Percentiles rank a stretch among this genome's conserved stretches.
phyloP scores from a whole-genome alignment of 2,113 vertebrate genomes.

The Eptatretus burgeri region DNA sequence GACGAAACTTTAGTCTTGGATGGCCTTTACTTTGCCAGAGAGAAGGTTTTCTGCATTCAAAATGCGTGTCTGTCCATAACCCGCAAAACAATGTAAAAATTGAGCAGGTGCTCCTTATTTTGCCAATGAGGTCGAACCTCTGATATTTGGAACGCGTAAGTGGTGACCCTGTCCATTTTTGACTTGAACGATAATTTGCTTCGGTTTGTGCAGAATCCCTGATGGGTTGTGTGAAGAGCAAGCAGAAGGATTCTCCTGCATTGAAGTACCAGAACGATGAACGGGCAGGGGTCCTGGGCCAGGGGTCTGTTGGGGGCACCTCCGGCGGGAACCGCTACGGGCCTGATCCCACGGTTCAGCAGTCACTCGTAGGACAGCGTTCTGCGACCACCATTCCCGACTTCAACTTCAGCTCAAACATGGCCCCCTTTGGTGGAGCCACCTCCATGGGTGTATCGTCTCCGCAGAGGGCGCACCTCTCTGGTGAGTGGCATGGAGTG shows the following conservation, averaged over 20 bases:
- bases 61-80: too few species aligned
- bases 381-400: constrained; percentile 1
- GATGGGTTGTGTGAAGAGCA: constrained; percentile 6
- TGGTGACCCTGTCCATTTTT: too few species aligned
- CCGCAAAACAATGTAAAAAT: too few species aligned
- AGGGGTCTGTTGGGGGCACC: not conserved
- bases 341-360: not conserved
- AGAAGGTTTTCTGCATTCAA: too few species aligned
- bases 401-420: not conserved
- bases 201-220: too few species aligned
- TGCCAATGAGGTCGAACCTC: too few species aligned
- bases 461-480: not conserved
- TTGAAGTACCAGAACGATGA: constrained; percentile 4
- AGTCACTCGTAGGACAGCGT: not conserved
- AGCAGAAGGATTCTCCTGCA: constrained; percentile 3
- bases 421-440: constrained; percentile 2
- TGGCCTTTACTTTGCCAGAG: too few species aligned
- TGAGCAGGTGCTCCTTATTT: too few species aligned
- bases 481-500: not conserved
- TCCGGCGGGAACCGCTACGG: constrained; percentile 1
- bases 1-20: too few species aligned
- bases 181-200: too few species aligned
- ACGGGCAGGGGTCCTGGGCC: not conserved
- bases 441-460: constrained; percentile 2
- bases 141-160: too few species aligned